Evolutionary conservation across 2,888 invertebrate species (phyloP).

Genomic region (Candidula unifasciata): DNA sequence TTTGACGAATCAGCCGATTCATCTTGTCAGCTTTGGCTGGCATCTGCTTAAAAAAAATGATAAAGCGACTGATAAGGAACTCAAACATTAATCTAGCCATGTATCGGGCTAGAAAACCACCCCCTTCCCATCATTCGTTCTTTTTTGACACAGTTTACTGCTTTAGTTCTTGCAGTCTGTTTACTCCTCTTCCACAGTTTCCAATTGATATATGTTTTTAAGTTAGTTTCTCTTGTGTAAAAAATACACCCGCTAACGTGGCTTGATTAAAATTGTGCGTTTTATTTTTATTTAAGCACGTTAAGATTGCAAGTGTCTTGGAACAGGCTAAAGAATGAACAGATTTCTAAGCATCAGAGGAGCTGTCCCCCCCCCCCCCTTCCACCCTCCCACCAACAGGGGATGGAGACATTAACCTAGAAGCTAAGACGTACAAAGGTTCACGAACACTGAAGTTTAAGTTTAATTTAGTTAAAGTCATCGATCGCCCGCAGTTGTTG

Average conservation of each 20-base stretch:
- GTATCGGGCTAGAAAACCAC: constrained; percentile 7
- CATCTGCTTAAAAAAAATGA: background rate
- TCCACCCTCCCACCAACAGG: background rate
- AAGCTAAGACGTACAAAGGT: background rate
- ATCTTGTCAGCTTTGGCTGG: background rate
- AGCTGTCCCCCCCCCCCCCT: background rate
- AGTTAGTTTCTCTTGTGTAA: background rate
- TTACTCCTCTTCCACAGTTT: background rate
- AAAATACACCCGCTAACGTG: too few species aligned
- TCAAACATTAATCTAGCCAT: constrained; percentile 20
- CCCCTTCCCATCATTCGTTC: background rate
- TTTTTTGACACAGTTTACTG: background rate
- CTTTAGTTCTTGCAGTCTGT: background rate
- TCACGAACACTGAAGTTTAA: background rate
- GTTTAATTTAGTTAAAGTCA: constrained; percentile 29
- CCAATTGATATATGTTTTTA: background rate
- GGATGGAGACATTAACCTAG: background rate
- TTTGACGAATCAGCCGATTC: constrained; percentile 5
- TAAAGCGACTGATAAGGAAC: constrained; percentile 16
- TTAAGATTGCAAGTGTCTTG: background rate
- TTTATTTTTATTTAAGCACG: background rate
- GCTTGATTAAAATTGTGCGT: too few species aligned
- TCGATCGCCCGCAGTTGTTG: background rate
- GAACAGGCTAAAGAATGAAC: background rate
- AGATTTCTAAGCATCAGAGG: background rate